Conservation (phyloP, 2,888 invertebrate species). For the Parapristionchus giblindavisi region DNA sequence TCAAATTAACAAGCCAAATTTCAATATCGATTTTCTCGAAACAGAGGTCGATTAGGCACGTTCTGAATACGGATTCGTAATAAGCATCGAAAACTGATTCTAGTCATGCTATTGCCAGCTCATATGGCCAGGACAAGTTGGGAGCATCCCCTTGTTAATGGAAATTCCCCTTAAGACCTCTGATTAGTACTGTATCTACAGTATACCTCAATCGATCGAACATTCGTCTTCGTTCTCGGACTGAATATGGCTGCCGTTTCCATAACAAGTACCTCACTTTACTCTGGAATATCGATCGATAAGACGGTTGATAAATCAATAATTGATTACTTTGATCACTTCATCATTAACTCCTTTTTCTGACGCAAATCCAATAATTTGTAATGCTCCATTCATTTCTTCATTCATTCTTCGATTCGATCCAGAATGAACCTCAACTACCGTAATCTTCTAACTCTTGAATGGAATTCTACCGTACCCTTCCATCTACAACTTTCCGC, state of each 20-base stretch:
- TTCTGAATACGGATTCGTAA: too few relatives aligned
- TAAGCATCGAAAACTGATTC: too few relatives aligned
- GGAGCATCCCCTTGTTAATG: too few relatives aligned
- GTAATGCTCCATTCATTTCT: constrained; percentile 20
- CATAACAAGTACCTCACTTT: constrained; percentile 32
- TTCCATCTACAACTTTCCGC: constrained; percentile 19
- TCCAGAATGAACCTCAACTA: not conserved
- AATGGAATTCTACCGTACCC: not conserved
- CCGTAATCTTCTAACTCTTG: not conserved
- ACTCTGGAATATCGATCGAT: constrained; percentile 9
- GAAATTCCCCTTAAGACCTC: too few relatives aligned
- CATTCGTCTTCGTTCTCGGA: not conserved
- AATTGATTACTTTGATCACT: constrained; percentile 21
- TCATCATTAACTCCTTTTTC: constrained; percentile 35
- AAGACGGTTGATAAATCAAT: not conserved
- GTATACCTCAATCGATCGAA: constrained; percentile 25
- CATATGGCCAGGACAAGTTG: too few relatives aligned
- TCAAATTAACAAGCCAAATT: too few relatives aligned
- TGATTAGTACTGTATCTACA: not conserved
- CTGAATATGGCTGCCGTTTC: constrained; percentile 18
- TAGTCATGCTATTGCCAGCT: too few relatives aligned
- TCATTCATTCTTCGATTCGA: not conserved
- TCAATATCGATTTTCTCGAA: too few relatives aligned
- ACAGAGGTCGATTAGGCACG: too few relatives aligned
- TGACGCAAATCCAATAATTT: constrained; percentile 27